Percentiles rank a stretch among this genome's conserved stretches.
Evolutionary conservation across 2,113 vertebrate species (phyloP).

Genomic region (Mohoua ochrocephala): DNA sequence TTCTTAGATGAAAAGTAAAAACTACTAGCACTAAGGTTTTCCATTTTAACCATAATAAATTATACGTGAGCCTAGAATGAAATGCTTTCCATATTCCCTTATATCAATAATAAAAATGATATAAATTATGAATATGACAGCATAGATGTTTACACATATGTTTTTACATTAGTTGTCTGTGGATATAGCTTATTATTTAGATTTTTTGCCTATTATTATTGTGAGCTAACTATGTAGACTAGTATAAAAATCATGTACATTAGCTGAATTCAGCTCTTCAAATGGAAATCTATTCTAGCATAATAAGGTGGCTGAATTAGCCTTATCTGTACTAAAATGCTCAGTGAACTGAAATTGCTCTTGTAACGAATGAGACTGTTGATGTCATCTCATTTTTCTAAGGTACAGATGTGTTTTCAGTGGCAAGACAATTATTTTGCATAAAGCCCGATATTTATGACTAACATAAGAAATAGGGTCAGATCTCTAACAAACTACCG

Average conservation of each 20-base stretch:
- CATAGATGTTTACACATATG: background rate
- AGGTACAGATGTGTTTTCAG: background rate
- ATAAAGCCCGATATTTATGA: background rate
- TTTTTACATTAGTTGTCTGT: background rate
- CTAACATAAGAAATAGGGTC: background rate
- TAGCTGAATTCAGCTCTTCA: conserved; percentile 36
- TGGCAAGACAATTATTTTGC: background rate
- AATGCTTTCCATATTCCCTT: background rate
- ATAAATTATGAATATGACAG: background rate
- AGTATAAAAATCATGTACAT: conserved; percentile 24
- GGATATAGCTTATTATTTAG: background rate
- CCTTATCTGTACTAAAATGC: conserved; percentile 21
- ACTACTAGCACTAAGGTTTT: background rate
- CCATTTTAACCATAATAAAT: background rate
- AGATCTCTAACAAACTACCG: background rate
- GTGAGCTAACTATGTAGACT: background rate
- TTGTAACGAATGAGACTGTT: background rate
- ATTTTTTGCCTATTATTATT: background rate
- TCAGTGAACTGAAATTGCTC: background rate
- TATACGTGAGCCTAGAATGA: background rate
- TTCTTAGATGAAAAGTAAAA: background rate
- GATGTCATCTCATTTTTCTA: conserved; percentile 11
- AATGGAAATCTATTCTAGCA: conserved; percentile 24
- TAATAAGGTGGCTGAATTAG: conserved; percentile 26
- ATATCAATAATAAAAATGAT: background rate